Evolutionary conservation across 2,888 invertebrate species (phyloP), one percentile per base, ranked within the genome.

Genomic region (Melikaiella ostensackeni): DNA sequence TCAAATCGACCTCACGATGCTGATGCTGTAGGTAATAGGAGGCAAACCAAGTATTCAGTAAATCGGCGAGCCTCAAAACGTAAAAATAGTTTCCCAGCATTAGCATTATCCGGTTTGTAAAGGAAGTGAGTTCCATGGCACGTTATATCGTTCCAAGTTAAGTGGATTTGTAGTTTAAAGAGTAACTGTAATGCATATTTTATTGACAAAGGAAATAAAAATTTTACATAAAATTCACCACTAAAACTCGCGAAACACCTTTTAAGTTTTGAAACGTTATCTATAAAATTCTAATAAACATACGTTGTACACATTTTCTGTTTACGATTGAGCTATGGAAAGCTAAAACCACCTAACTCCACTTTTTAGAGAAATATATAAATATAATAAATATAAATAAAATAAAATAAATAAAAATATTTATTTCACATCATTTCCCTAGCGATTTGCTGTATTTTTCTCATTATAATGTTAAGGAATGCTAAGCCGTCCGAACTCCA

Each of bases 61-160:
- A 55, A 79, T 78, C 78, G 79, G 55, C 35, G 73, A 73, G 74
- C 63, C 76, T 76, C 77, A 79, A 80, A 82, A 70, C 76, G 76
- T 70, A 79, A 80, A 79, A 85, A 85, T 84, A 86, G 81, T 84
- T 87, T 87, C 87, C 83, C 85, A 86, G 81, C 81, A 84, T 85
- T 85, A 84, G 78, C 77, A 77, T 66, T 80, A 80, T 80, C 84
- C 85, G 84, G 80, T 79, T 80, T 63, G 82, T 75, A 79, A 76
- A 82, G 80, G 80, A 77, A 82, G 80, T 82, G 75, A 38, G 35
- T 77, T 76, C 74, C 70, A 75, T 61, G 73, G 78, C 75, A 59
- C 59, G 5, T 59, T 59, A 27, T 59, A 59, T 59, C 59, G 59
- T 59, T 27, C 16, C 59, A 27, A 24, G 27, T 59, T 59, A 59